These are phyloP conservation scores for Calephelis nemesis DNA, from an alignment of 1,140 invertebrate genomes.

Conservation along the genomic window DNA sequence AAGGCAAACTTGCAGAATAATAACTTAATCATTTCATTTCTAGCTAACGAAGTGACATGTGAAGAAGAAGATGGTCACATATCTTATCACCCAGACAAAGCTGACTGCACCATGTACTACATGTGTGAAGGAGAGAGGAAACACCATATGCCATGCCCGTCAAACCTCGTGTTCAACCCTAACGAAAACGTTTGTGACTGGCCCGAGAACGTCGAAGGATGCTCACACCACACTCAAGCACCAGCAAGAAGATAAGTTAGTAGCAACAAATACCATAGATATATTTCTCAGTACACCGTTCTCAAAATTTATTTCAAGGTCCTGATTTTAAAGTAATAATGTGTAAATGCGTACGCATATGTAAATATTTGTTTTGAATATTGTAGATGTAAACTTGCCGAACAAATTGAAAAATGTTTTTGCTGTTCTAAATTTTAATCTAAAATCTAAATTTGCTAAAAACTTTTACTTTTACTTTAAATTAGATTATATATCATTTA, in stretches of 20 bases:
- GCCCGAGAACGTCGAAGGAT: conserved; percentile 96
- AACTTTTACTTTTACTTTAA: too few relatives aligned
- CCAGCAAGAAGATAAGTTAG: conserved; percentile 79
- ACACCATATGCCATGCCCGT: conserved; percentile 97
- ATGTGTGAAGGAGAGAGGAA: conserved; percentile 98
- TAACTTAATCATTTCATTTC: conserved; percentile 15
- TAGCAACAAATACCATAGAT: background rate
- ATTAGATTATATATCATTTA: too few relatives aligned
- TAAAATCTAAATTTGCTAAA: too few relatives aligned
- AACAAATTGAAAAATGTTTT: too few relatives aligned
- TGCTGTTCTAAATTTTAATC: too few relatives aligned
- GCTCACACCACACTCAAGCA: conserved; percentile 89
- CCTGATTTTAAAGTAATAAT: background rate
- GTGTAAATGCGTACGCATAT: background rate
- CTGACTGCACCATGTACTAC: conserved; percentile 95
- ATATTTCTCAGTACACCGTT: background rate
- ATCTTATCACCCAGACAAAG: conserved; percentile 93
- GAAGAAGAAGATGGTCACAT: conserved; percentile 96
- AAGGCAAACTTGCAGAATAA: too few relatives aligned
- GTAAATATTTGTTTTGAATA: background rate
- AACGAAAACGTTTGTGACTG: conserved; percentile 97
- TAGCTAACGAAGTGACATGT: conserved; percentile 92
- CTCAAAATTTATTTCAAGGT: background rate
- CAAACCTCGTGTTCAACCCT: conserved; percentile 95
- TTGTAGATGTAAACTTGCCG: background rate